Base-by-base conservation (phyloP, 2,888 invertebrate genomes). In the Cheilosia pagana region DNA sequence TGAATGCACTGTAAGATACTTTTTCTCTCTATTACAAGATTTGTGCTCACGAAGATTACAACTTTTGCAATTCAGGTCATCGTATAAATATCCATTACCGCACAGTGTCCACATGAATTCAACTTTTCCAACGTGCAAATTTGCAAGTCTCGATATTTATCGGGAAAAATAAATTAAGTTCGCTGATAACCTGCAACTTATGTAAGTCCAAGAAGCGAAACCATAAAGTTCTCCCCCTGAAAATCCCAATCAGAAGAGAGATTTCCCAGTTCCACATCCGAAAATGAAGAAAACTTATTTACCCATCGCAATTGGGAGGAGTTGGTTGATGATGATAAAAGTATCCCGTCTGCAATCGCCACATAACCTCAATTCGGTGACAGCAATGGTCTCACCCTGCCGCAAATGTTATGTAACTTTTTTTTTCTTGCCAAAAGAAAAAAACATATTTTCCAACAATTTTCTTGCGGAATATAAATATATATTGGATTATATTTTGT, bases 341-440 rank as follows among this genome's bases (percentile, higher is more conserved):
- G 35, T 31, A 16, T 48, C 45, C 50, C 19, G 43, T 41, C 59
- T 65, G 52, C 52, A 41, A n/a, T 14, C 2, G 28, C 6, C 43
- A 10, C 76, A 65, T 81, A 81, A 81, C 81, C 81, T 81, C 81
- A 81, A 59, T 81, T 59, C 28, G 19, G 3, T 53, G 65, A 70
- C 76, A 76, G 57, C 59, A 21, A 75, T 57, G 53, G 48, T 68
- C 57, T 70, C 70, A 57, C 59, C 48, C 81, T 55, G 63, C 63
- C 71, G 76, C 52, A 70, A 57, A 41, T 23, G 70, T 81, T 81
- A 81, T 76, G 76, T 76, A 81, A 81, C 45, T 16, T 3, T n/a
- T 39, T 39, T 52, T 52, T 39, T 39, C 14, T 45, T 59, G 31
- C 16, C 10, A 0, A 16, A 55, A 19, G 2, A 5, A 21, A 63